Evolutionary conservation across 2,113 vertebrate species (phyloP), one percentile per base, ranked within the genome.

Genomic region (Mustelus asterias): DNA sequence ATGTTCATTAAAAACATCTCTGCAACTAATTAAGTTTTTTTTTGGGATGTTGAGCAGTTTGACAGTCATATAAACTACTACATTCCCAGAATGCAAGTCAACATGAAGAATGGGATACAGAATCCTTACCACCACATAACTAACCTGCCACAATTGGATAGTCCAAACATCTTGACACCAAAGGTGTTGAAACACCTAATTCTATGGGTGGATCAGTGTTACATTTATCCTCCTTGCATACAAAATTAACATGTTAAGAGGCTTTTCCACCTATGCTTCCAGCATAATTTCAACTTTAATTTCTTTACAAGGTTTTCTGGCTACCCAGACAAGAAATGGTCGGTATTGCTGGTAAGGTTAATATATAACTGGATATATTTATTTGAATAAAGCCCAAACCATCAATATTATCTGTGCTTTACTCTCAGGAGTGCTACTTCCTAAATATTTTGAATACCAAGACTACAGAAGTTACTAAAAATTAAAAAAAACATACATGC

Each of bases 371-470:
- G 41, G 72, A 70, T 72, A 67, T 67, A 95, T 95, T 95, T 72
- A 72, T 48, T 72, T 76, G 69, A 95, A 95, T 72, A 95, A 26
- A 95, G 41, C 69, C 67, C 41, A 76, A 72, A 72, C 67, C 41
- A 95, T 72, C 44, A 72, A 54, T 54, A 44, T 72, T 93, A 95
- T 72, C 69, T 95, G 94, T 72, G 94, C 94, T 72, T 95, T 95
- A 54, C 70, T 54, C 69, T 44, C 37, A 95, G 94, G 67, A 95
- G 20, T 95, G 44, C 67, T 95, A 95, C 69, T 48, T 95, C 29
- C 67, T 95, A 95, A 72, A 95, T 95, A 95, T 95, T 95, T 70
- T 95, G 26, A 76, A 95, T 95, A 95, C 22, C 94, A 95, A 72
- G 67, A 95, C 67, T 95, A 93, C 58, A 93, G 60, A 93, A 93